A percentile compares a stretch with the other conserved stretches of the same genome.
phyloP scores from a whole-genome alignment of 2,113 vertebrate genomes.

The Lethenteron reissneri region DNA sequence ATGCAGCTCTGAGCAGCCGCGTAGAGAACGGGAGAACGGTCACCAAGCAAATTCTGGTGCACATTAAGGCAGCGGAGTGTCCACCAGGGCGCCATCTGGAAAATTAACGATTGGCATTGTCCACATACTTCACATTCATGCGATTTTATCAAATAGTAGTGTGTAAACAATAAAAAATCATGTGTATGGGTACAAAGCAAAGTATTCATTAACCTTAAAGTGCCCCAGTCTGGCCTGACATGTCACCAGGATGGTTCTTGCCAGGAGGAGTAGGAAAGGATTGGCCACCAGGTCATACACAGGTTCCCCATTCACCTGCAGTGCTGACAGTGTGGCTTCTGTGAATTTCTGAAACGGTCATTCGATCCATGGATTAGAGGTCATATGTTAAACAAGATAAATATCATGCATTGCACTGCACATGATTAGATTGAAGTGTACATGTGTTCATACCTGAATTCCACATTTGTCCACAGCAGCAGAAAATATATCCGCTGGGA shows the following conservation, averaged over 20 bases:
- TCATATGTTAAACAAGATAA: no score
- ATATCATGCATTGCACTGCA: no score
- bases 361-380: no score
- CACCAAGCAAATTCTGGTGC: slow-evolving; percentile 74
- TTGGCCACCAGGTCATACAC: slow-evolving; percentile 52
- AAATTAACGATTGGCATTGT: slow-evolving; percentile 1
- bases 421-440: no score
- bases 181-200: slow-evolving; percentile 6
- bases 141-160: neutral
- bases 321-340: slow-evolving; percentile 9
- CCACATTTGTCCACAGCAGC: slow-evolving; percentile 18
- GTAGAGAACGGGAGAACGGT: slow-evolving; percentile 48
- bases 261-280: slow-evolving; percentile 51
- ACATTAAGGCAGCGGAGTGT: slow-evolving; percentile 46
- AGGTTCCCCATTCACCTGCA: slow-evolving; percentile 65
- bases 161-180: neutral
- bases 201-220: slow-evolving; percentile 37
- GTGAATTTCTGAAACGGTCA: no score
- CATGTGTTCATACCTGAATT: no score
- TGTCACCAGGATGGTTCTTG: slow-evolving; percentile 41
- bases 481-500: slow-evolving; percentile 39
- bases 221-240: slow-evolving; percentile 30
- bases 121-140: neutral
- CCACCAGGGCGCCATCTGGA: slow-evolving; percentile 69
- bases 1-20: slow-evolving; percentile 31